Percentiles rank a stretch among this genome's conserved stretches.
These are phyloP conservation scores for Xiphorhynchus elegans DNA, from an alignment of 2,113 vertebrate genomes.

Conservation along the genomic window DNA sequence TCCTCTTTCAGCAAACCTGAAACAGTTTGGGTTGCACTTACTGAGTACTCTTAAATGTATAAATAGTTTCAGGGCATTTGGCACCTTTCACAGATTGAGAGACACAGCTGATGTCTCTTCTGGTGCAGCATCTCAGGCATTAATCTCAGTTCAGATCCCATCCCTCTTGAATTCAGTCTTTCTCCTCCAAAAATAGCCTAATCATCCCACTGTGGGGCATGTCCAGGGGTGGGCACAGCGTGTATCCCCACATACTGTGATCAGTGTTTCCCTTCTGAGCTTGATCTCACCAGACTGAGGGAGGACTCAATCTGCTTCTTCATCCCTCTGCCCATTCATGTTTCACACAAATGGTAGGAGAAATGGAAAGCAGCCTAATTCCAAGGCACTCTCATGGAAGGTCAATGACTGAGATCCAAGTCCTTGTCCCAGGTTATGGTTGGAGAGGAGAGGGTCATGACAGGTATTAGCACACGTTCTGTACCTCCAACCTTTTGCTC, in stretches of 20 bases:
- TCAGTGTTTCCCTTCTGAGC: background rate
- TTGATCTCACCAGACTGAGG: background rate
- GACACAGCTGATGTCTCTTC: slow-evolving; percentile 30
- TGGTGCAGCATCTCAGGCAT: background rate
- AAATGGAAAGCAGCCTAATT: background rate
- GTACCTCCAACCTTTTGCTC: background rate
- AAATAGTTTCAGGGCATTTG: slow-evolving; percentile 53
- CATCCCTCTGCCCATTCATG: fast-evolving
- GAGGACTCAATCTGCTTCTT: background rate
- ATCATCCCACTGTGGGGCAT: background rate
- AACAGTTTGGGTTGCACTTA: slow-evolving; percentile 3
- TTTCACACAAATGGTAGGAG: background rate
- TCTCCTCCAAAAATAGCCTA: background rate
- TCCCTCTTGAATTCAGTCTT: background rate
- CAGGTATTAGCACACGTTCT: background rate
- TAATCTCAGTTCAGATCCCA: background rate
- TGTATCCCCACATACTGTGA: background rate
- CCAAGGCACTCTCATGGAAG: background rate
- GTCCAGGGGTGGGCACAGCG: background rate
- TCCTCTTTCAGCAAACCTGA: slow-evolving; percentile 25
- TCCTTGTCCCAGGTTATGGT: background rate
- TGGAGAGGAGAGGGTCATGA: background rate
- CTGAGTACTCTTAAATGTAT: background rate
- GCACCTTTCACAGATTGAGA: slow-evolving; percentile 39
- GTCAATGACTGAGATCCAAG: fast-evolving